A percentile compares a stretch with the other conserved stretches of the same genome.
Evolutionary conservation across 1,140 invertebrate genomes (phyloP).

Genomic region (Zaprionus kolodkinae): DNA sequence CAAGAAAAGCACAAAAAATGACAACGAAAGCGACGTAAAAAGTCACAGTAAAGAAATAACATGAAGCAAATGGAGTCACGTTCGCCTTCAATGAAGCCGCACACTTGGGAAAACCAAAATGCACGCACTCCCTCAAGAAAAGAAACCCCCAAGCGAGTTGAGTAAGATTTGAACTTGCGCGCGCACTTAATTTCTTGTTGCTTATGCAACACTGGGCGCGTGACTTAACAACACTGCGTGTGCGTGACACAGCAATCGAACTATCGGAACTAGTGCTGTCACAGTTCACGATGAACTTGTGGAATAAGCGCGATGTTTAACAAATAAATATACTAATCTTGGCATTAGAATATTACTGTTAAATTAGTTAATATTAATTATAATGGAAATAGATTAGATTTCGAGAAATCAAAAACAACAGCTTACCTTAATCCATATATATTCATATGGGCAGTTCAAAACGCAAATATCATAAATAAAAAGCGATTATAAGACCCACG

Average conservation of each 20-base stretch:
- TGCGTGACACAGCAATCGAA: slow-evolving; percentile 13
- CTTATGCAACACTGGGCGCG: slow-evolving; percentile 4
- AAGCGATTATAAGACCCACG: slow-evolving; percentile 34
- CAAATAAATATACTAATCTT: neutral
- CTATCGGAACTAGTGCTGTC: slow-evolving; percentile 10
- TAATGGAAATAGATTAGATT: neutral
- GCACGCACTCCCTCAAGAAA: slow-evolving; percentile 15
- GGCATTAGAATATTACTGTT: neutral
- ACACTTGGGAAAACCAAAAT: slow-evolving; percentile 39
- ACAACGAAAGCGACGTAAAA: slow-evolving; percentile 33
- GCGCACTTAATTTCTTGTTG: neutral
- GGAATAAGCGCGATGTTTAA: neutral
- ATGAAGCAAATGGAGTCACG: slow-evolving; percentile 69
- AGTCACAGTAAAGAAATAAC: slow-evolving; percentile 53
- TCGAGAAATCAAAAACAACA: neutral
- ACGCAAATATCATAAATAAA: slow-evolving; percentile 1
- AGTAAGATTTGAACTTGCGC: slow-evolving; percentile 27
- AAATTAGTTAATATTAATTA: neutral
- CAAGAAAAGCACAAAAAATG: slow-evolving; percentile 6
- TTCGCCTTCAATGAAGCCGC: slow-evolving; percentile 50
- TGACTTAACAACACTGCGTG: neutral
- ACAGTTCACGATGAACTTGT: neutral
- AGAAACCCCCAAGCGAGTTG: slow-evolving; percentile 8
- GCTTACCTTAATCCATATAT: neutral
- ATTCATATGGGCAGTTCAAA: neutral